Conservation (phyloP, 1,140 invertebrate species). For the Pachyrhynchus sulphureomaculatus region DNA sequence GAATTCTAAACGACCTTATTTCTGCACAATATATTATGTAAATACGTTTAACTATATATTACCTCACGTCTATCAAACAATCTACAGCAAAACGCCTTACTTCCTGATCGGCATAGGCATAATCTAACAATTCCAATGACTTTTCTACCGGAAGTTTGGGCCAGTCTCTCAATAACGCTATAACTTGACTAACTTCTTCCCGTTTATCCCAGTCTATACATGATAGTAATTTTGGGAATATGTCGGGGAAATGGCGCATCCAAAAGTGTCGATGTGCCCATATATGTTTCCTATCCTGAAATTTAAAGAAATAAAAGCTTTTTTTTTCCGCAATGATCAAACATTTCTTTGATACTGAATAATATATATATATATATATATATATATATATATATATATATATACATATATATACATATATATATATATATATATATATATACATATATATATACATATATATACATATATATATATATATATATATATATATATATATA, state of each 20-base stretch:
- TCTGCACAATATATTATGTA: neutral
- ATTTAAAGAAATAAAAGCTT: neutral
- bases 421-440: too few relatives aligned
- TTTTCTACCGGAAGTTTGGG: constrained; percentile 76
- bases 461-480: too few relatives aligned
- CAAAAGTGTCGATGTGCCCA: constrained; percentile 79
- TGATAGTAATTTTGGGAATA: constrained; percentile 80
- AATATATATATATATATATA: too few relatives aligned
- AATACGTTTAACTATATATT: neutral
- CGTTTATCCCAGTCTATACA: constrained; percentile 88
- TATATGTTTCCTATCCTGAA: constrained; percentile 71
- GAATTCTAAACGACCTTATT: neutral
- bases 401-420: too few relatives aligned
- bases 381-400: too few relatives aligned
- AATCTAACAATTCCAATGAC: constrained; percentile 93
- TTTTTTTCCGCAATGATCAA: too few relatives aligned
- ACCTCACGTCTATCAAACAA: constrained; percentile 75
- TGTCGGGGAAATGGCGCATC: constrained; percentile 59
- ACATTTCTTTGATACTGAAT: too few relatives aligned
- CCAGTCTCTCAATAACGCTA: constrained; percentile 77
- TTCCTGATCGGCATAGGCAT: constrained; percentile 88
- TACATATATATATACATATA: too few relatives aligned
- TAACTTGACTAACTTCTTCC: constrained; percentile 73
- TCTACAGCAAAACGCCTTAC: constrained; percentile 90
- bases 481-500: too few relatives aligned